Base-by-base conservation (phyloP, 2,888 invertebrate genomes). In the Celastrina argiolus region DNA sequence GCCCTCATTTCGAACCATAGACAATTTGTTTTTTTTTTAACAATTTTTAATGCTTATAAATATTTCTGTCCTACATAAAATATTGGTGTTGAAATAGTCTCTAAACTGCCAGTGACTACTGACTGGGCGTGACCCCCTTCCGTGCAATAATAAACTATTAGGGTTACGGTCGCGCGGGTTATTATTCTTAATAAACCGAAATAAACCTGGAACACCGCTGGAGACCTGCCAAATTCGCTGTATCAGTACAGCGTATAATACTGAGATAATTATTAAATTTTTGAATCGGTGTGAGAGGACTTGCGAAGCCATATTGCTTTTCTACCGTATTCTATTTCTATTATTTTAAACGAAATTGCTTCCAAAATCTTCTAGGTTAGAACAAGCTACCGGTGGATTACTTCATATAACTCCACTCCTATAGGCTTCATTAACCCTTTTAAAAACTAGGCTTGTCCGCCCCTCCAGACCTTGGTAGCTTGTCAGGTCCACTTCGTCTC, bases 111-210 rank as follows among this genome's bases (percentile, higher is more conserved):
- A 51, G 51, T 18, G 42, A 8, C 36, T 36, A 36, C 22, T 18
- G 42, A 8, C 36, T 36, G 10, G 36, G 36, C 36, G 10, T 58
- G 59, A 22, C 36, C 59, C 34, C 36, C 36, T 61, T 61, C 36
- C 18, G 36, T 56, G 28, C 28, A 56, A 36, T 36, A 61, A 18
- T 36, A 61, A 36, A 61, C 59, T 16, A 61, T 22, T 39, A 36
- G 36, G 61, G 61, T 61, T 61, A 61, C 36, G 61, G 61, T 61
- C 61, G 61, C 61, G 36, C 61, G 2, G 39, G 61, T 61, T 61
- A 59, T 34, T 34, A 39, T 61, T 61, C 22, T 61, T 61, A 39
- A 61, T 61, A 61, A 61, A 22, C 61, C 36, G 22, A 61, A 61
- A 39, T 61, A 61, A 36, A 61, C 36, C 61, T 61, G 61, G 61